phyloP scores from a whole-genome alignment of 2,113 vertebrate genomes.

The Erinaceus europaeus region DNA sequence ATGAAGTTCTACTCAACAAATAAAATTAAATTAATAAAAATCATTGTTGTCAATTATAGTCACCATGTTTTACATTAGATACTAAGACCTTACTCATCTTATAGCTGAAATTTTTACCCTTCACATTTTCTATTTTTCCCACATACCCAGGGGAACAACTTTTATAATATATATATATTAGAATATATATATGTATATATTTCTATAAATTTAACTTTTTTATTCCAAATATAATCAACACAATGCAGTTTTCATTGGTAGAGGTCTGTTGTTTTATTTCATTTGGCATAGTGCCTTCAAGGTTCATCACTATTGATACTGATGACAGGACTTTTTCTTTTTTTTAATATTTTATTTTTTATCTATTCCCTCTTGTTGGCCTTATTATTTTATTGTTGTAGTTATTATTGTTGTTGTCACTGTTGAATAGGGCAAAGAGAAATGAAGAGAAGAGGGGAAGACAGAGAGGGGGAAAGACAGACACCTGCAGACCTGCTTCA shows the following conservation, averaged over 20 bases:
- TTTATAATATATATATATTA: too few species aligned
- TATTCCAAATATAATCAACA: not conserved
- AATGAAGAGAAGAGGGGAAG: too few species aligned
- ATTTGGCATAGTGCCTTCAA: not conserved
- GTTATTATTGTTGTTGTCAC: too few species aligned
- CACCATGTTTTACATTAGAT: not conserved
- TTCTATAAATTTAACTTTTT: not conserved
- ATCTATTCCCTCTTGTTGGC: too few species aligned
- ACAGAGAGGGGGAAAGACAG: too few species aligned
- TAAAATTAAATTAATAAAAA: not conserved
- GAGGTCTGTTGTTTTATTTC: not conserved
- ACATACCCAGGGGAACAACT: not conserved
- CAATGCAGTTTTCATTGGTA: not conserved
- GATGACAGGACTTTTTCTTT: not conserved
- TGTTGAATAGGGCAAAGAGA: too few species aligned
- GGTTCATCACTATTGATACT: not conserved
- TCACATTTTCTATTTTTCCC: not conserved
- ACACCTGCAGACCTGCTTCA: too few species aligned
- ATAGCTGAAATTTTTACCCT: not conserved
- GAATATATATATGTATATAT: too few species aligned
- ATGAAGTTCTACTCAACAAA: not conserved
- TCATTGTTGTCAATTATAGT: not conserved
- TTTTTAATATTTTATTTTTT: too few species aligned
- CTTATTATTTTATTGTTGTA: too few species aligned
- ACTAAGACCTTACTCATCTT: not conserved